A percentile compares a stretch with the other conserved stretches of the same genome.
phyloP scores from a whole-genome alignment of 2,888 invertebrate species.

The Alitta virens region DNA sequence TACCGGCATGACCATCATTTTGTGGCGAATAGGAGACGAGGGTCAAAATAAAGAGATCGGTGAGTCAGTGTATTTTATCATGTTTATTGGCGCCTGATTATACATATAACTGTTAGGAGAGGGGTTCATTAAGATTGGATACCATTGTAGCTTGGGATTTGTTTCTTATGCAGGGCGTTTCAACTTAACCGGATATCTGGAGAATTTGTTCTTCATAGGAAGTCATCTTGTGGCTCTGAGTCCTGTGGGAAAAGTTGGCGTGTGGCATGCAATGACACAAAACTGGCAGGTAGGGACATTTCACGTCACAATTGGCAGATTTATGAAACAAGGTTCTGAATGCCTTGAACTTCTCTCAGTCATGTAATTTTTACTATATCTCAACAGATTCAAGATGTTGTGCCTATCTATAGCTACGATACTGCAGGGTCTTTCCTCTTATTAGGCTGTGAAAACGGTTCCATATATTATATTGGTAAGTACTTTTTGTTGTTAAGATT shows the following conservation, averaged over 20 bases:
- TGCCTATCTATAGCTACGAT: constrained; percentile 92
- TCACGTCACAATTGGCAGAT: not conserved
- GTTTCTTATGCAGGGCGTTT: constrained; percentile 70
- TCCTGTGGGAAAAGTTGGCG: constrained; percentile 88
- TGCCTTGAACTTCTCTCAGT: too few relatives aligned
- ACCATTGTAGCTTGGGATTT: too few relatives aligned
- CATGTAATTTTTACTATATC: constrained; percentile 14
- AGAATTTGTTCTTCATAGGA: constrained; percentile 95
- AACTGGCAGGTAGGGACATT: constrained; percentile 77
- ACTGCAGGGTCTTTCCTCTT: constrained; percentile 94
- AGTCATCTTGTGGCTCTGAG: constrained; percentile 96
- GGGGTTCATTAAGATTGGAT: too few relatives aligned
- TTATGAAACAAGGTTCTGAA: too few relatives aligned
- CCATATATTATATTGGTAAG: constrained; percentile 92
- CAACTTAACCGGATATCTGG: constrained; percentile 82
- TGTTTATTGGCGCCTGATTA: too few relatives aligned
- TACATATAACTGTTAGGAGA: too few relatives aligned
- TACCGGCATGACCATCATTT: constrained; percentile 71
- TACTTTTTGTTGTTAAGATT: not conserved
- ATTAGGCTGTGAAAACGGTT: constrained; percentile 92
- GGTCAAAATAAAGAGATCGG: constrained; percentile 73
- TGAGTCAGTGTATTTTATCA: constrained; percentile 32
- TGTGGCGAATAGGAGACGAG: constrained; percentile 79
- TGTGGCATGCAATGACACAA: constrained; percentile 99
- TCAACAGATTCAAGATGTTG: constrained; percentile 87